Conservation (phyloP, 2,797 vertebrate genomes). For the Aulostomus chinensis region DNA sequence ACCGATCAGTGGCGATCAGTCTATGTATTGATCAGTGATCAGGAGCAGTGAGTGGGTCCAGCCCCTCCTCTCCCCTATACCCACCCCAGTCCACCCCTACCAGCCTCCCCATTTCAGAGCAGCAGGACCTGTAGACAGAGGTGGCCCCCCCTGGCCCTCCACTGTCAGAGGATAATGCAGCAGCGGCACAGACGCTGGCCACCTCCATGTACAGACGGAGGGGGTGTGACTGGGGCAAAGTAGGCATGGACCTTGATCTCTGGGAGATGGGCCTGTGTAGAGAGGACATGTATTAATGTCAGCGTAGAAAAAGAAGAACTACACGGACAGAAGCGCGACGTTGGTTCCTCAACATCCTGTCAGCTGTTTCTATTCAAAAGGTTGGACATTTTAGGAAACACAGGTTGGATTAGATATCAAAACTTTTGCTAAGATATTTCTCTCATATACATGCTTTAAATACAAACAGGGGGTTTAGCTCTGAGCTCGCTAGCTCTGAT, state of each 20-base stretch:
- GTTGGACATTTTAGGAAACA: too few species aligned
- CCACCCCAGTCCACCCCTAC: conserved; percentile 19
- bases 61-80: conserved; percentile 66
- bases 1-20: conserved; percentile 62
- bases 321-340: too few species aligned
- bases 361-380: too few species aligned
- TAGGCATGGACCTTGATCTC: conserved; percentile 94
- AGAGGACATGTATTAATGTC: conserved; percentile 12
- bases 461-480: too few species aligned
- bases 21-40: conserved; percentile 63
- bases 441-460: too few species aligned
- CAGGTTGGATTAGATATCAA: too few species aligned
- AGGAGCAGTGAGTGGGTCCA: conserved; percentile 76
- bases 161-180: conserved; percentile 90
- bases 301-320: neutral
- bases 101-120: conserved; percentile 60
- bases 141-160: conserved; percentile 75
- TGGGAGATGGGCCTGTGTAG: conserved; percentile 87
- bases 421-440: too few species aligned
- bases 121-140: conserved; percentile 81
- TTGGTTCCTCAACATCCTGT: too few species aligned
- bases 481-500: too few species aligned
- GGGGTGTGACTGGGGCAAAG: conserved; percentile 91
- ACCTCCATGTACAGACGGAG: conserved; percentile 86
- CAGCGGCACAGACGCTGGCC: conserved; percentile 91